Evolutionary conservation across 2,797 vertebrate genomes (phyloP).

Genomic region (Myotis planiceps): DNA sequence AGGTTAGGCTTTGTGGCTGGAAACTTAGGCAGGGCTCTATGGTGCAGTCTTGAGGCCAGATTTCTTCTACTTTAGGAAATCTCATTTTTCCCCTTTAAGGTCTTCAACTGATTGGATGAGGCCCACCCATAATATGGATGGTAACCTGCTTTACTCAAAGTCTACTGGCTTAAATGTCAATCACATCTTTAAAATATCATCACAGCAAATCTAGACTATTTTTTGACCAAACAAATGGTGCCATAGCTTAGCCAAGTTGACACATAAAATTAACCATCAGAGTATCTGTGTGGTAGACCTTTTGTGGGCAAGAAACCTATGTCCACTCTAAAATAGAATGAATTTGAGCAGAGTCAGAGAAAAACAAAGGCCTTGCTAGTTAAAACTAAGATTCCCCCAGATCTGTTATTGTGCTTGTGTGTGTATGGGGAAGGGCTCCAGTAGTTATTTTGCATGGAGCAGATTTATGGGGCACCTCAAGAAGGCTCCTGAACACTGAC

Average conservation of each 20-base stretch:
- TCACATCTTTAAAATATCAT: background rate
- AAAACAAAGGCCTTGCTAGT: background rate
- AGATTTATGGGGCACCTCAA: background rate
- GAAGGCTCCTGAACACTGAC: background rate
- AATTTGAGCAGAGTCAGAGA: background rate
- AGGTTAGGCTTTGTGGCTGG: background rate
- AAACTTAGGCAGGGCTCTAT: background rate
- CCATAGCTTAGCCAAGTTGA: background rate
- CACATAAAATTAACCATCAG: background rate
- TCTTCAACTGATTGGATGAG: background rate
- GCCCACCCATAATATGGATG: background rate
- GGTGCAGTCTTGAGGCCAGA: background rate
- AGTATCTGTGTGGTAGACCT: background rate
- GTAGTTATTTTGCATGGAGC: background rate
- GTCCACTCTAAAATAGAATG: background rate
- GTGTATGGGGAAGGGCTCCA: background rate
- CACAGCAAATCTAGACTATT: background rate
- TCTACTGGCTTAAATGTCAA: background rate
- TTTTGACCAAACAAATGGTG: background rate
- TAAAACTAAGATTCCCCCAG: background rate
- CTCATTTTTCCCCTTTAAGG: background rate
- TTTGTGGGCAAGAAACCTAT: background rate
- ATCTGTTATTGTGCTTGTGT: background rate
- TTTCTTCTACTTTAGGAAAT: background rate
- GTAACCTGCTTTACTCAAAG: background rate